Evolutionary conservation across 2,113 vertebrate species (phyloP), one percentile per base, ranked within the genome.

Genomic region (Phylloscopus trochiloides): DNA sequence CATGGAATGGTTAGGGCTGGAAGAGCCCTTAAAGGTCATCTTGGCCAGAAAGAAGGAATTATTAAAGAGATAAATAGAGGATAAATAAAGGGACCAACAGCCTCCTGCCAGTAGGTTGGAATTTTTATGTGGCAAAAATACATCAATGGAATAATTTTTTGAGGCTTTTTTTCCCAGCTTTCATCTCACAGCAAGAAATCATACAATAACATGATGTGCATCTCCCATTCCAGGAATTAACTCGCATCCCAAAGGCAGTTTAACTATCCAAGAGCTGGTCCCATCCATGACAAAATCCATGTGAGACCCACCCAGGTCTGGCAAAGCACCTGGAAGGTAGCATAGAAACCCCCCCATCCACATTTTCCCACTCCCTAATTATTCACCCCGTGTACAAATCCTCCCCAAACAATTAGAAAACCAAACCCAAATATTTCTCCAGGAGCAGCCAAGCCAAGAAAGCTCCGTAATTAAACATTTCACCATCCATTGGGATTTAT

Each of bases 71-170:
- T 19, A 63, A 63, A 73, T 0, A 74, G 14, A 9, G 4, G 48
- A 75, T 9, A 86, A 67, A 79, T 24, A 58, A 85, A 94, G 12
- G 38, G 8, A 7, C 10, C 42, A 21, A 67, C n/a, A 24, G 36
- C 24, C 48, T 59, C 26, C 2, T 4, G 32, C 7, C 7, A 5
- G 10, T 34, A 63, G 6, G 4, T 21, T 80, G 70, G 28, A 32
- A 54, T 34, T 87, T 61, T 18, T 52, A 40, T 4, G 11, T 1
- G 48, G 17, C 28, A 70, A 84, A 90, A 81, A 66, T 14, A n/a
- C 4, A 88, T 10, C 14, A n/a, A 17, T 3, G 8, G 12, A 15
- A 12, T 38, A 3, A 65, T 1, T 34, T 28, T 29, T 25, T 1
- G 12, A 36, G 6, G 12, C 3, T 2, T 19, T 55, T 73, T 75